These are phyloP conservation scores for Antennarius striatus DNA, from an alignment of 2,113 vertebrate species.

Conservation along the genomic window DNA sequence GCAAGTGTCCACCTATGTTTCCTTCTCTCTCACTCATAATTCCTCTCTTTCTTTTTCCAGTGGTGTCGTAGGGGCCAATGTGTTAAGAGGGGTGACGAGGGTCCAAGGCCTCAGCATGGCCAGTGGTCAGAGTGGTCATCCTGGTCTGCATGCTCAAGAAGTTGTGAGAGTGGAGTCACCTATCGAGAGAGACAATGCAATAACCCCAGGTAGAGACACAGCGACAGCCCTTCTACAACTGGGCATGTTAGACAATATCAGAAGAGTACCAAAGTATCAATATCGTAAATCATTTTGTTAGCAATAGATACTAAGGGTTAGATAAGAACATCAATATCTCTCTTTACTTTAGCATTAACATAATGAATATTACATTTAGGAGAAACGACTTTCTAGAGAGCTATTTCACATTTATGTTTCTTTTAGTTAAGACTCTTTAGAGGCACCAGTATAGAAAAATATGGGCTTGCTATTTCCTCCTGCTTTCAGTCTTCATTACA, in stretches of 20 bases:
- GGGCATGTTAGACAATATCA: neutral
- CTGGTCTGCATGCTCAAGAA: conserved; percentile 88
- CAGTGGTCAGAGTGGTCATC: conserved; percentile 89
- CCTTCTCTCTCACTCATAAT: neutral
- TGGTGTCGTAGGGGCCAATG: conserved; percentile 92
- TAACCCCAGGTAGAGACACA: conserved; percentile 80
- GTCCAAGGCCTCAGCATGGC: conserved; percentile 83
- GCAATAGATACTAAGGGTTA: neutral
- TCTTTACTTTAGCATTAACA: neutral
- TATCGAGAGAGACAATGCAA: conserved; percentile 86
- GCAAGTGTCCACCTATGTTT: neutral
- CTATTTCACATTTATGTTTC: neutral
- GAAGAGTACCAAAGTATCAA: too few relatives aligned
- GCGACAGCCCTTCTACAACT: neutral
- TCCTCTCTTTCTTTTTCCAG: conserved; percentile 57
- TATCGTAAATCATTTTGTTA: neutral
- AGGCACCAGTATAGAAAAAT: too few relatives aligned
- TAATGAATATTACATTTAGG: too few relatives aligned
- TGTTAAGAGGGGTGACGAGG: conserved; percentile 87
- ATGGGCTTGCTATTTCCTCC: too few relatives aligned
- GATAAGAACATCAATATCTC: neutral
- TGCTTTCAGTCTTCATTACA: too few relatives aligned
- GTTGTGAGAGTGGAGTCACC: conserved; percentile 87
- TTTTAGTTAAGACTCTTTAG: too few relatives aligned
- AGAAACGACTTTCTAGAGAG: neutral